These are phyloP conservation scores for Morelia viridis DNA, from an alignment of 2,797 vertebrate species.

Conservation along the genomic window DNA sequence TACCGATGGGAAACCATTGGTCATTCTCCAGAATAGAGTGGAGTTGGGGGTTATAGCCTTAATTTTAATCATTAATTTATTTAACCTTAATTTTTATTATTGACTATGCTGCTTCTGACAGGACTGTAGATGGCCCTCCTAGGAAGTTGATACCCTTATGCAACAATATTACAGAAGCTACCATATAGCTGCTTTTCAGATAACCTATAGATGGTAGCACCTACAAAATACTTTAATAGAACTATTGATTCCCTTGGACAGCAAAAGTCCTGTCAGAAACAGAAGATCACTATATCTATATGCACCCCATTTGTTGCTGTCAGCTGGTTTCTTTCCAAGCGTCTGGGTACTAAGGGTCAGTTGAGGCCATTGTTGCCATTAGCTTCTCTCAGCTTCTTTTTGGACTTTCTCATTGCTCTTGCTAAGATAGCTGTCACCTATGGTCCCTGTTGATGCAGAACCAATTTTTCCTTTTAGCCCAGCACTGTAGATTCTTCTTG, in stretches of 20 bases:
- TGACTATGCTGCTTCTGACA: not conserved
- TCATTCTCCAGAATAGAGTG: not conserved
- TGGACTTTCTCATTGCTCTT: not conserved
- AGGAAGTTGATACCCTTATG: not conserved
- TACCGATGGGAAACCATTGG: not conserved
- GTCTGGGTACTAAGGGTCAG: not conserved
- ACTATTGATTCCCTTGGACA: not conserved
- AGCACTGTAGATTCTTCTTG: not conserved
- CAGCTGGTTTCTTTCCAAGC: not conserved
- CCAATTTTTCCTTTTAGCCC: not conserved
- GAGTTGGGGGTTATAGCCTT: not conserved
- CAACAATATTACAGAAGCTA: not conserved
- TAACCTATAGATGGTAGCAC: not conserved
- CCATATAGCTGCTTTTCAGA: not conserved
- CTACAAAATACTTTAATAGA: not conserved
- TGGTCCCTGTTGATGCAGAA: not conserved
- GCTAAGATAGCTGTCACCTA: not conserved
- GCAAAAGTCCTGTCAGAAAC: not conserved
- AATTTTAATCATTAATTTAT: not conserved
- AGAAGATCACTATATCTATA: not conserved
- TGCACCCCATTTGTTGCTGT: not conserved
- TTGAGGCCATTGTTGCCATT: not conserved
- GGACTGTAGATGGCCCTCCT: not conserved
- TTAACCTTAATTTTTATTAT: not conserved
- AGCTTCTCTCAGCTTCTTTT: not conserved